Conservation (phyloP, 2,113 vertebrate species). For the Psittacula cyanocephala region DNA sequence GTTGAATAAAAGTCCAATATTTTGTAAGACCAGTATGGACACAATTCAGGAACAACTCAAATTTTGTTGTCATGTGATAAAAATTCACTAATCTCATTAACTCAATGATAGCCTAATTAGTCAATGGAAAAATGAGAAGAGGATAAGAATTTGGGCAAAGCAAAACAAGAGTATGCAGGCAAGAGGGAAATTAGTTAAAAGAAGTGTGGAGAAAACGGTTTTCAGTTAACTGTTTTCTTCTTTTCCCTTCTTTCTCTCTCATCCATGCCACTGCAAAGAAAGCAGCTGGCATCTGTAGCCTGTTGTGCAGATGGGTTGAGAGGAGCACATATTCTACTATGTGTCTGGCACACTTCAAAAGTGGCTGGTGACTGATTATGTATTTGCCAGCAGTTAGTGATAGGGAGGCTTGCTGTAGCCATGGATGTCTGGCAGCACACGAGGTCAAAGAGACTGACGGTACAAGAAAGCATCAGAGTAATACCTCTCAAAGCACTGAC, state of each 20-base stretch:
- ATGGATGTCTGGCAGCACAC: neutral
- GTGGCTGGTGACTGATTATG: constrained; percentile 27
- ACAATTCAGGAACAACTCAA: neutral
- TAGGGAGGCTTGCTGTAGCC: neutral
- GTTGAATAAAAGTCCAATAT: neutral
- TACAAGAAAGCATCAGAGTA: neutral
- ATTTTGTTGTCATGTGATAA: neutral
- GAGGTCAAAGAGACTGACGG: neutral
- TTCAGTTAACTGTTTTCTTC: neutral
- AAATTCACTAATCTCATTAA: neutral
- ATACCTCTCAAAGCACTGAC: neutral
- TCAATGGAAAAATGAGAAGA: neutral
- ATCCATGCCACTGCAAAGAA: neutral
- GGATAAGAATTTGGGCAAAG: neutral
- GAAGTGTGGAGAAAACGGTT: neutral
- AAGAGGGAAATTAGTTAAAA: neutral
- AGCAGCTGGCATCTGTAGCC: constrained; percentile 51
- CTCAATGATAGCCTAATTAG: neutral
- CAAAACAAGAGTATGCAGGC: neutral
- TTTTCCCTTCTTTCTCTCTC: neutral
- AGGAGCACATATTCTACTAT: constrained; percentile 22
- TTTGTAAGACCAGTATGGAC: neutral
- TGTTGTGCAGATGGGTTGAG: constrained; percentile 57
- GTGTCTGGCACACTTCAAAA: constrained; percentile 13
- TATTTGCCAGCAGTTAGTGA: constrained; percentile 16